phyloP scores from a whole-genome alignment of 1,140 invertebrate genomes.

The Meloidogyne chitwoodi region DNA sequence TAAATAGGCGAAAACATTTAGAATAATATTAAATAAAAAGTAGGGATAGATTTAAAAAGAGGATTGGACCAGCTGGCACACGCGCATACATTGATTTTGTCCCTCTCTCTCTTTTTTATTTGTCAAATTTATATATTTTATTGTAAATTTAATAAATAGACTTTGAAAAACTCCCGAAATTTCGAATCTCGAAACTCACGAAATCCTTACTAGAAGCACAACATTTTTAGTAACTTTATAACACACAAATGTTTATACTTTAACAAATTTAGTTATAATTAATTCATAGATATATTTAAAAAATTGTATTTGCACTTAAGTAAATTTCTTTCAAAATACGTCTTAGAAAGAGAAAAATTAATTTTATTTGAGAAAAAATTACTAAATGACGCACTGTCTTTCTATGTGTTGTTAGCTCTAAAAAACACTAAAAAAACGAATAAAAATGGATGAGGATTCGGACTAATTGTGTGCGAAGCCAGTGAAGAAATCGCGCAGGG shows the following conservation, averaged over 20 bases:
- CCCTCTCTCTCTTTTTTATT: too few relatives aligned
- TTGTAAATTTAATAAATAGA: background rate
- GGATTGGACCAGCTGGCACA: background rate
- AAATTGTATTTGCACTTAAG: background rate
- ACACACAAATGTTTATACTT: too few relatives aligned
- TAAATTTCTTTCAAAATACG: background rate
- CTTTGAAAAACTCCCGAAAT: background rate
- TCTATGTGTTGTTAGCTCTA: background rate
- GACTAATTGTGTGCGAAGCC: background rate
- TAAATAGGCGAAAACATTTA: too few relatives aligned
- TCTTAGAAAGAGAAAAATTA: background rate
- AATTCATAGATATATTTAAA: too few relatives aligned
- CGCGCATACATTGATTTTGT: background rate
- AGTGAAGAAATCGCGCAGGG: too few relatives aligned
- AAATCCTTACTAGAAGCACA: too few relatives aligned
- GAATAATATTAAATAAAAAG: too few relatives aligned
- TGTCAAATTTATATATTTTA: too few relatives aligned
- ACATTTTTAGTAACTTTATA: too few relatives aligned
- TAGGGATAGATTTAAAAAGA: too few relatives aligned
- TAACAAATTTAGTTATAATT: too few relatives aligned
- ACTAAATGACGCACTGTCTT: too few relatives aligned
- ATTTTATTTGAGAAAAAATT: background rate
- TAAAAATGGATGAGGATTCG: background rate
- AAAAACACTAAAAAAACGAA: background rate
- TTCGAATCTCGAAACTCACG: background rate